Evolutionary conservation across 2,113 vertebrate species (phyloP), one percentile per base, ranked within the genome.

Genomic region (Phainopepla nitens): DNA sequence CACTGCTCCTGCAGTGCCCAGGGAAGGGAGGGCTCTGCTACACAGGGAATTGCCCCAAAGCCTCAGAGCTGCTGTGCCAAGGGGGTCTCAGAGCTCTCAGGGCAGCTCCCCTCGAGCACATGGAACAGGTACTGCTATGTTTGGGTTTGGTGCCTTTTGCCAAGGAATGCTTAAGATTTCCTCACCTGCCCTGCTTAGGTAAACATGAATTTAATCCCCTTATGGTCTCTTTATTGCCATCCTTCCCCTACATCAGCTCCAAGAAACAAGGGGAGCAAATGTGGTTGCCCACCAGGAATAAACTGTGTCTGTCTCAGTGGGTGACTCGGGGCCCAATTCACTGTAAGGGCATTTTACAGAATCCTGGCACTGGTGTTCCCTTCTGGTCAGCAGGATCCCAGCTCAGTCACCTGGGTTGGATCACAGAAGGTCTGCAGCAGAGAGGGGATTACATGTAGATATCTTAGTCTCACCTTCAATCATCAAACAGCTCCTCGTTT

Each of bases 231-330:
- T 65, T 41, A 2, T 16, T 73, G 39, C 62, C n/a, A n/a, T n/a
- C n/a, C n/a, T n/a, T n/a, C n/a, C n/a, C n/a, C n/a, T n/a, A n/a
- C n/a, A n/a, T n/a, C n/a, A n/a, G n/a, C n/a, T n/a, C n/a, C n/a
- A n/a, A n/a, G n/a, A n/a, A n/a, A n/a, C n/a, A n/a, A n/a, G n/a
- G n/a, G n/a, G n/a, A n/a, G n/a, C n/a, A n/a, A n/a, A n/a, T n/a
- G n/a, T n/a, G n/a, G n/a, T n/a, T n/a, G n/a, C 29, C 41, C 49
- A 10, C 13, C n/a, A 27, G 0, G 3, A n/a, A 45, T 41, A 19
- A 61, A 2, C 36, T 4, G 22, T 17, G 17, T 50, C 42, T 76
- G 75, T 25, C 69, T 62, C 81, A 11, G 0, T 6, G n/a, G 31
- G 36, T 73, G 31, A 13, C n/a, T 72, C 45, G 5, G 49, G 35